Percentiles rank a stretch among this genome's conserved stretches.
Evolutionary conservation across 2,797 vertebrate species (phyloP).

Genomic region (Cryptoblepharus egeriae): DNA sequence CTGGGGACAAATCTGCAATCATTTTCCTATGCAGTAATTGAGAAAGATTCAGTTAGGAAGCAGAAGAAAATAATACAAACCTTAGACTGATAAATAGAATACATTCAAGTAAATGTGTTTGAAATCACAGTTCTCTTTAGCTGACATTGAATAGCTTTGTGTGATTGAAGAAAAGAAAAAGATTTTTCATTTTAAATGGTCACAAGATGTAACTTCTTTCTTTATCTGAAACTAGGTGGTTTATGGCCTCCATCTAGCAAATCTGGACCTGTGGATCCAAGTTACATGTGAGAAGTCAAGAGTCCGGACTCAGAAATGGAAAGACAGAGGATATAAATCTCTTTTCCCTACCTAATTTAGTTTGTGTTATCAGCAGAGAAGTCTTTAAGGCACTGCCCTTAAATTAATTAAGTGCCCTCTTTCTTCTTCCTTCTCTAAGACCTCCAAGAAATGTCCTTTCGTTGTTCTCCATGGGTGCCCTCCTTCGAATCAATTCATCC

Average conservation of each 20-base stretch:
- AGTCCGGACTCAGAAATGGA: not conserved
- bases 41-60: not conserved
- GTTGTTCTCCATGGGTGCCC: not conserved
- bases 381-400: not conserved
- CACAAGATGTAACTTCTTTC: not conserved
- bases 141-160: not conserved
- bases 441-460: not conserved
- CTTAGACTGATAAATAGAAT: too few species aligned
- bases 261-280: not conserved
- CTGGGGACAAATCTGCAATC: not conserved
- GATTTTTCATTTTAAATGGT: not conserved
- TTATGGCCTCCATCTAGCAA: not conserved
- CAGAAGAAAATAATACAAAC: not conserved
- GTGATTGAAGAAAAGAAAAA: not conserved
- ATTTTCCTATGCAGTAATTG: not conserved
- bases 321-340: not conserved
- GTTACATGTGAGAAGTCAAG: not conserved
- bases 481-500: not conserved
- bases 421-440: not conserved
- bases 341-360: not conserved
- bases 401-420: constrained; percentile 17
- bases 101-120: not conserved
- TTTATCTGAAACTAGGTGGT: not conserved
- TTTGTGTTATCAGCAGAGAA: not conserved
- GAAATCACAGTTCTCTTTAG: not conserved